These are phyloP conservation scores for Ctena decussata DNA, from an alignment of 2,888 invertebrate species.

Conservation along the genomic window DNA sequence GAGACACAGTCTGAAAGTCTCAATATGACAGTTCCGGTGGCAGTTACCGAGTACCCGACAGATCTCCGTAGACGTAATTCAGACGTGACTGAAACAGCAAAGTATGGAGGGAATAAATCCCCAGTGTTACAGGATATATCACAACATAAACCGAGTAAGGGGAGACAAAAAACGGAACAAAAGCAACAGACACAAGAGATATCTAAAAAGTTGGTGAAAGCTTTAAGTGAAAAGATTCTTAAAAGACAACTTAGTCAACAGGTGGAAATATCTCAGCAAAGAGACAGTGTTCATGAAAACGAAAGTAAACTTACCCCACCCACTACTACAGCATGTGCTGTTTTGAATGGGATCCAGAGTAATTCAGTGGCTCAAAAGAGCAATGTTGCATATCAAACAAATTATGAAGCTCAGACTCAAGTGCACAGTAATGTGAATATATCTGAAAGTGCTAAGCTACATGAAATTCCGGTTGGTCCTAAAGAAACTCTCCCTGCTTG, in stretches of 20 bases:
- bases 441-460: neutral
- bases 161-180: neutral
- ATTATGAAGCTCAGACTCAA: neutral
- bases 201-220: slow-evolving; percentile 74
- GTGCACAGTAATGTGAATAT: neutral
- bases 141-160: neutral
- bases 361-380: neutral
- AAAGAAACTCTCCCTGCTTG: neutral
- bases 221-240: slow-evolving; percentile 74
- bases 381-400: neutral
- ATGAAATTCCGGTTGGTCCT: neutral
- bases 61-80: neutral
- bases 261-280: neutral
- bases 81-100: neutral
- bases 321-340: neutral
- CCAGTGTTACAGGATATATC: neutral
- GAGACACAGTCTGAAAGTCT: neutral
- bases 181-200: slow-evolving; percentile 52
- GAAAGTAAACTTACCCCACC: slow-evolving; percentile 39
- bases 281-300: slow-evolving; percentile 25
- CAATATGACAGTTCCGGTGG: neutral
- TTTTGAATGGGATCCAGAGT: neutral
- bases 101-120: neutral
- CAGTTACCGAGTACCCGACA: neutral
- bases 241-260: slow-evolving; percentile 57